Conservation (phyloP, 2,113 vertebrate genomes). For the Chunga burmeisteri region DNA sequence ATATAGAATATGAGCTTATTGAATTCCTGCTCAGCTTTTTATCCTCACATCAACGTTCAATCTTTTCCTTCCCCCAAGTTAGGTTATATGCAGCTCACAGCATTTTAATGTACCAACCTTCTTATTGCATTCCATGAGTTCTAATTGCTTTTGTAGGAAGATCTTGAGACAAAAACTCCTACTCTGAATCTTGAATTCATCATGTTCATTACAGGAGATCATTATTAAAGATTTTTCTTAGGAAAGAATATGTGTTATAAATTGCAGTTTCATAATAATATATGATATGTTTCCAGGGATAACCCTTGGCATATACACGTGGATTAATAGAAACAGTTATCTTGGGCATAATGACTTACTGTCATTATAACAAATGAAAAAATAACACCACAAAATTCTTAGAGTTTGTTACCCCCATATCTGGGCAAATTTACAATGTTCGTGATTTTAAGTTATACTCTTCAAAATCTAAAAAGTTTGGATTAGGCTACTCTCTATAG, state of each 20-base stretch:
- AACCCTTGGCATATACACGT: slow-evolving; percentile 67
- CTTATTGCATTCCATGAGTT: background rate
- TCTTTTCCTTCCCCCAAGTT: background rate
- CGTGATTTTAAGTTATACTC: slow-evolving; percentile 20
- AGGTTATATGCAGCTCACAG: background rate
- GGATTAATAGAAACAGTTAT: slow-evolving; percentile 43
- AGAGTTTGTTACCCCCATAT: slow-evolving; percentile 7
- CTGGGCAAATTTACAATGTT: slow-evolving; percentile 5
- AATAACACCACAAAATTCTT: slow-evolving; percentile 47
- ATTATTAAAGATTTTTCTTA: slow-evolving; percentile 74
- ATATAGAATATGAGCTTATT: background rate
- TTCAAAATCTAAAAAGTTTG: slow-evolving; percentile 17
- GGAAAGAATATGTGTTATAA: slow-evolving; percentile 56
- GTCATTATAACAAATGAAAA: slow-evolving; percentile 71
- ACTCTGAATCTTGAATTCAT: slow-evolving; percentile 65
- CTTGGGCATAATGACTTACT: slow-evolving; percentile 58
- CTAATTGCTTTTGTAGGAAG: slow-evolving; percentile 39
- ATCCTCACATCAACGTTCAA: background rate
- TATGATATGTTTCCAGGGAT: slow-evolving; percentile 66
- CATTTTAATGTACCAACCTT: background rate
- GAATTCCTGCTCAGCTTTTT: background rate
- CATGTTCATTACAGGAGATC: slow-evolving; percentile 69
- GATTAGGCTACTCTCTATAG: background rate
- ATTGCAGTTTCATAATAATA: slow-evolving; percentile 67
- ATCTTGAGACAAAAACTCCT: slow-evolving; percentile 46